Percentiles rank a stretch among this genome's conserved stretches.
Conservation (phyloP, 2,888 invertebrate genomes). For the Gryllus longicercus region DNA sequence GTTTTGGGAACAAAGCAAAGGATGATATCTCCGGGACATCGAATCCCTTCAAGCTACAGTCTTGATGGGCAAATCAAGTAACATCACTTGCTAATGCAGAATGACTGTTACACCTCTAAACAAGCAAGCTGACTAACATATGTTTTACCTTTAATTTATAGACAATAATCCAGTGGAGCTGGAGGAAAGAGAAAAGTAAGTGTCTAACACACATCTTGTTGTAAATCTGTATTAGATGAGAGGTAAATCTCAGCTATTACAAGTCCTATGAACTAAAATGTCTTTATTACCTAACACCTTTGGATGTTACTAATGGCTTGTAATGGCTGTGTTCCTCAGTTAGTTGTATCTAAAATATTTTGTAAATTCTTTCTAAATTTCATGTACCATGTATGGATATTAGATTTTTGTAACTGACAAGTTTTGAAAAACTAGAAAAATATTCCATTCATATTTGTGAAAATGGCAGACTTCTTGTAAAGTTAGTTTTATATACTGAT, state of each 20-base stretch:
- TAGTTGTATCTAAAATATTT: too few species aligned
- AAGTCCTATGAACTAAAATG: not conserved
- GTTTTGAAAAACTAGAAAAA: too few species aligned
- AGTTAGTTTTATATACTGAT: too few species aligned
- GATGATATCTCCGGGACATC: slow-evolving; percentile 27
- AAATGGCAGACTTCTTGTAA: too few species aligned
- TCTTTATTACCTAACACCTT: too few species aligned
- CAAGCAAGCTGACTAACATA: slow-evolving; percentile 46
- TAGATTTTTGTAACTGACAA: too few species aligned
- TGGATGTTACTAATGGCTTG: too few species aligned
- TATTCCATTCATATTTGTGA: too few species aligned
- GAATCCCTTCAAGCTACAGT: slow-evolving; percentile 29
- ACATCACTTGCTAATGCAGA: slow-evolving; percentile 24
- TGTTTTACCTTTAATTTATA: slow-evolving; percentile 54
- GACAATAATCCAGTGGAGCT: slow-evolving; percentile 77
- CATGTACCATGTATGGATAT: too few species aligned
- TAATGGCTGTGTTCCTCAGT: too few species aligned
- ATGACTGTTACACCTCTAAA: slow-evolving; percentile 29
- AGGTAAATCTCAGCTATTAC: slow-evolving; percentile 27
- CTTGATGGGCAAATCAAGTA: slow-evolving; percentile 28
- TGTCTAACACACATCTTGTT: slow-evolving; percentile 42
- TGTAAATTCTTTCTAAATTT: too few species aligned
- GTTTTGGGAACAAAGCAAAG: slow-evolving; percentile 22
- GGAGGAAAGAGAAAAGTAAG: slow-evolving; percentile 85
- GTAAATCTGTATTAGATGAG: slow-evolving; percentile 18